phyloP scores from a whole-genome alignment of 2,888 invertebrate species.

The Andrena trimmerana region DNA sequence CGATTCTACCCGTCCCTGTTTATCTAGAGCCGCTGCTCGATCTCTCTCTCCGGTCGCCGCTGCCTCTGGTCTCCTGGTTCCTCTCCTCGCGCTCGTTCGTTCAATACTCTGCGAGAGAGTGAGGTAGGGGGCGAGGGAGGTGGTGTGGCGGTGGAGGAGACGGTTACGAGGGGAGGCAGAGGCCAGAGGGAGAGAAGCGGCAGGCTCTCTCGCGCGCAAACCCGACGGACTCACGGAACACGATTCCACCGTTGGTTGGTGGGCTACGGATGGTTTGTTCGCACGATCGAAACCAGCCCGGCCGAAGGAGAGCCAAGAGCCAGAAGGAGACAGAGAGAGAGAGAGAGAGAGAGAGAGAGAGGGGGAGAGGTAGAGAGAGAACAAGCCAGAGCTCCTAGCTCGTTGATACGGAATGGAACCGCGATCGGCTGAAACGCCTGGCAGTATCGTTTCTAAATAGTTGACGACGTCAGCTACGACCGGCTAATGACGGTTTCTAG shows the following conservation, averaged over 20 bases:
- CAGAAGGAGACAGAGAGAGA: constrained; percentile 9
- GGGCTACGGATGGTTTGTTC: constrained; percentile 75
- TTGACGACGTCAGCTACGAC: constrained; percentile 51
- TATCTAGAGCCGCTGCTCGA: constrained; percentile 52
- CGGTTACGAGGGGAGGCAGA: constrained; percentile 49
- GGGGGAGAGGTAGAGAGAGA: constrained; percentile 8
- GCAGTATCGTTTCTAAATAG: constrained; percentile 66
- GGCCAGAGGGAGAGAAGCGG: constrained; percentile 68
- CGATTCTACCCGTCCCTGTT: constrained; percentile 37
- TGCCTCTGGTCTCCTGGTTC: constrained; percentile 77
- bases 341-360: not conserved
- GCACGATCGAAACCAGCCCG: constrained; percentile 76
- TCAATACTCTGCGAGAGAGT: constrained; percentile 81
- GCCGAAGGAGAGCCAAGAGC: constrained; percentile 66
- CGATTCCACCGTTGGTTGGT: constrained; percentile 76
- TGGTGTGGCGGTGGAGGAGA: constrained; percentile 36
- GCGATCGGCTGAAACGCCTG: constrained; percentile 59
- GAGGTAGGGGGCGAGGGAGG: constrained; percentile 64
- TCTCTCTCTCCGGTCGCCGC: constrained; percentile 67
- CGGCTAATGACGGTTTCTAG: constrained; percentile 63
- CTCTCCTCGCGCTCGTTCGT: constrained; percentile 80
- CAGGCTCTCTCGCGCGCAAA: constrained; percentile 73
- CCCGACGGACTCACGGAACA: constrained; percentile 77
- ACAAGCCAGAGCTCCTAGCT: not conserved
- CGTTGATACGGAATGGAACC: constrained; percentile 67